Base-by-base conservation (phyloP, 2,888 invertebrate species). In the Ecliptopera silaceata region DNA sequence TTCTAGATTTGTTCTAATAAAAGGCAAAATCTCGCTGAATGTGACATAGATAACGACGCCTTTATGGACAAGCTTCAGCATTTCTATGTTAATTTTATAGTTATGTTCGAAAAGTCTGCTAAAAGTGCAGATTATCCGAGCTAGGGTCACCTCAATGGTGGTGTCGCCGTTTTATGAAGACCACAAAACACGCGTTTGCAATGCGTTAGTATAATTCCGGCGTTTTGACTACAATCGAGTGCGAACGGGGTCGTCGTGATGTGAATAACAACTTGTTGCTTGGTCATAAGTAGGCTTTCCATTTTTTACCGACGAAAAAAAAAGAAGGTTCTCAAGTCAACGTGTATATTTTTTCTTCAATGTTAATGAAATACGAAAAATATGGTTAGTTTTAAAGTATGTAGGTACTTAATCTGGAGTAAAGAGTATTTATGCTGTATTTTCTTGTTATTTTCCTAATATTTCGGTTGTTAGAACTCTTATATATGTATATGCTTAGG, bases 31-130 rank as follows among this genome's bases (percentile, higher is more conserved):
- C 46, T 65, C 61, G 55, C 48, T 60, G 48, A 34, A 46, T 48
- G 59, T 46, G 56, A 46, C 52, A 48, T 49, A 53, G 56, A 49
- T 63, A 64, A 66, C 61, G 56, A 57, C 52, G 52, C 63, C 64
- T 62, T 68, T 65, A 68, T 65, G 65, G 63, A 68, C 63, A 69
- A 68, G 66, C 60, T 73, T 72, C 64, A 64, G 58, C 77, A 77
- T 87, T 83, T 78, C 59, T 82, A 90, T 90, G 89, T 70, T 75
- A 89, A 90, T 89, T 82, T 84, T 79, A 89, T 80, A 72, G 71
- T 74, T 62, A 69, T 74, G 68, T 70, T 79, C 78, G 70, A 84
- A 88, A 89, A 88, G 79, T 80, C 74, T 81, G 79, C 71, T 80
- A 86, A 88, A 88, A 87, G 79, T 84, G 71, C 75, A 78, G 75